Base-by-base conservation (phyloP, 2,113 vertebrate genomes). In the Chauna torquata region DNA sequence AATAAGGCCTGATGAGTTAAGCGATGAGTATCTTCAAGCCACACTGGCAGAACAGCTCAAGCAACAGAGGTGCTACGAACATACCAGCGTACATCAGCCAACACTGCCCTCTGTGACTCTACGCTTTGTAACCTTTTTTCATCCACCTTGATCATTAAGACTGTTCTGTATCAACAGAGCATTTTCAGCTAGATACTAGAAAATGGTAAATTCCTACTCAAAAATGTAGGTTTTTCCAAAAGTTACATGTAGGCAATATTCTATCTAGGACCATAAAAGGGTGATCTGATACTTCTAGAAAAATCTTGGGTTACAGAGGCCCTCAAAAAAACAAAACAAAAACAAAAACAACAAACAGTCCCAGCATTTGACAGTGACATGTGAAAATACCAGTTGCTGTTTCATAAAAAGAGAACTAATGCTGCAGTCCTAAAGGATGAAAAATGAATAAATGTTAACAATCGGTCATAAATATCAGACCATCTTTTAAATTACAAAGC, bases 81-180 rank as follows among this genome's bases (percentile, higher is more conserved):
- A 14, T 40, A 8, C 16, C 45, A 69, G 18, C 5, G 54, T 28
- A n/a, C n/a, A 14, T 44, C 47, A 61, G 47, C 7, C 77, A 72
- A 36, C 0, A 0, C 47, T 22, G 40, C 20, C n/a, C n/a, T 68
- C 57, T 58, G 32, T 0, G 1, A 57, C 32, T 82, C 16, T n/a
- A 68, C 2, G 3, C 18, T 68, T 52, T n/a, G 4, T 12, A 40
- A 57, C 17, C n/a, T 74, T 66, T 76, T 50, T 61, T 27, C 34
- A 91, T 19, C 30, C 42, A 57, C 30, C 40, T 44, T 74, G 72
- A 91, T 59, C 40, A 49, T 44, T 85, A 55, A 45, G 30, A 47
- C 42, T 72, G 66, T 65, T 84, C 59, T 82, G 30, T 30, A 49
- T 28, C 61, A 92, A 85, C 1, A 82, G 57, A 55, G 64, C 16